Percentiles rank a stretch among this genome's conserved stretches.
phyloP scores from a whole-genome alignment of 2,888 invertebrate species.

The Hirtodrosophila confusa region DNA sequence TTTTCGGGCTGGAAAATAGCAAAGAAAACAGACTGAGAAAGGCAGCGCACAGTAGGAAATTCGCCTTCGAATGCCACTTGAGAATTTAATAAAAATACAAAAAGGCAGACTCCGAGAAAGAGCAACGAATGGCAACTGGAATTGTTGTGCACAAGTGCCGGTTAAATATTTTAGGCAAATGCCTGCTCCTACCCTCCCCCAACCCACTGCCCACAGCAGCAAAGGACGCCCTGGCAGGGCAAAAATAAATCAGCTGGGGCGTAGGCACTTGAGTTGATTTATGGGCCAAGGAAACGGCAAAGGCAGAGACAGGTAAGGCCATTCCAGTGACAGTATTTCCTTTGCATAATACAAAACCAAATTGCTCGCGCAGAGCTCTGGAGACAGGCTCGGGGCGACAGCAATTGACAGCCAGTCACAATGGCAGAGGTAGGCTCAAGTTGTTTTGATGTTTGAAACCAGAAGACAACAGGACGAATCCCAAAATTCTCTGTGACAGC shows the following conservation, averaged over 20 bases:
- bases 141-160: conserved; percentile 76
- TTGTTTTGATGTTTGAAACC: conserved; percentile 54
- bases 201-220: background rate
- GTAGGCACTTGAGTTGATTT: conserved; percentile 58
- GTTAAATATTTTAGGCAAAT: conserved; percentile 79
- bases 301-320: conserved; percentile 32
- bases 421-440: conserved; percentile 16
- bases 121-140: conserved; percentile 58
- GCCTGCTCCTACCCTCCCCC: conserved; percentile 25
- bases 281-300: conserved; percentile 62
- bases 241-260: conserved; percentile 78
- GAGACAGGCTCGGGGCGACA: conserved; percentile 38
- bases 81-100: conserved; percentile 73
- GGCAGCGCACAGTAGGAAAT: conserved; percentile 42
- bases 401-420: conserved; percentile 53
- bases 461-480: conserved; percentile 22
- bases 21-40: conserved; percentile 41
- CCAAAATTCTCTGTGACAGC: conserved; percentile 30
- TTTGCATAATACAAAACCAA: conserved; percentile 65
- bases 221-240: conserved; percentile 51
- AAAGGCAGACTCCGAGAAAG: conserved; percentile 5
- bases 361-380: conserved; percentile 48
- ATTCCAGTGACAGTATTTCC: conserved; percentile 58
- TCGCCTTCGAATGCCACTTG: conserved; percentile 74
- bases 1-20: conserved; percentile 68